Conservation (phyloP, 2,797 vertebrate species). For the Pseudotriccus pelzelni region DNA sequence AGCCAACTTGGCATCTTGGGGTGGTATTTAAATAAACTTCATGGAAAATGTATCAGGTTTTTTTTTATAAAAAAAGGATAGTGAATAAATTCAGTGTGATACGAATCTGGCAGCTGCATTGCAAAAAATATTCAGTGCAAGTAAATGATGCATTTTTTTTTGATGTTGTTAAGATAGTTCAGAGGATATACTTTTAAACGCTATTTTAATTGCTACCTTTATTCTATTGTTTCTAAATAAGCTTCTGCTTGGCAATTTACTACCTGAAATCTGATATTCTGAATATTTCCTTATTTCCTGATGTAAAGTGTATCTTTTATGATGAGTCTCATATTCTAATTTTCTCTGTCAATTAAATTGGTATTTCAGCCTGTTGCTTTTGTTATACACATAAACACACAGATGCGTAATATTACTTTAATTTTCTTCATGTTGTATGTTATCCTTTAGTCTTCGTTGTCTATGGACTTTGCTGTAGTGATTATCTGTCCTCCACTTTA, state of each 20-base stretch:
- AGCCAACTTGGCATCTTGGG: slow-evolving; percentile 31
- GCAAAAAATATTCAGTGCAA: slow-evolving; percentile 52
- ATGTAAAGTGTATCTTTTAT: neutral
- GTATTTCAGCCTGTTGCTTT: slow-evolving; percentile 21
- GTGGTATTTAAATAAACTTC: slow-evolving; percentile 60
- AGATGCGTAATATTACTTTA: neutral
- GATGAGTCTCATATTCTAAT: neutral
- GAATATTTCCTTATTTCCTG: neutral
- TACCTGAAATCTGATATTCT: slow-evolving; percentile 21
- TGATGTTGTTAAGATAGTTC: neutral
- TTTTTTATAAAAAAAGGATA: neutral
- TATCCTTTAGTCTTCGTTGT: neutral
- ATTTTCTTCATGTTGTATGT: neutral
- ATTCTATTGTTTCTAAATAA: slow-evolving; percentile 30
- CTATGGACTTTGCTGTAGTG: neutral
- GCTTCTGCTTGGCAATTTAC: neutral
- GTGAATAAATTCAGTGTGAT: slow-evolving; percentile 63
- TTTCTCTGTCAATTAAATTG: slow-evolving; percentile 26
- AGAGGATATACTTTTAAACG: slow-evolving; percentile 16
- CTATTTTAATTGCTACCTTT: slow-evolving; percentile 49
- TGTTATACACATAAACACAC: neutral
- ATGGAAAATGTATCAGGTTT: slow-evolving; percentile 45
- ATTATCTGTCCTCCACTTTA: neutral
- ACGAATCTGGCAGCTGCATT: slow-evolving; percentile 53
- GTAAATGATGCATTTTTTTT: neutral